Base-by-base conservation (phyloP, 2,113 vertebrate species). In the Pluvianellus socialis region DNA sequence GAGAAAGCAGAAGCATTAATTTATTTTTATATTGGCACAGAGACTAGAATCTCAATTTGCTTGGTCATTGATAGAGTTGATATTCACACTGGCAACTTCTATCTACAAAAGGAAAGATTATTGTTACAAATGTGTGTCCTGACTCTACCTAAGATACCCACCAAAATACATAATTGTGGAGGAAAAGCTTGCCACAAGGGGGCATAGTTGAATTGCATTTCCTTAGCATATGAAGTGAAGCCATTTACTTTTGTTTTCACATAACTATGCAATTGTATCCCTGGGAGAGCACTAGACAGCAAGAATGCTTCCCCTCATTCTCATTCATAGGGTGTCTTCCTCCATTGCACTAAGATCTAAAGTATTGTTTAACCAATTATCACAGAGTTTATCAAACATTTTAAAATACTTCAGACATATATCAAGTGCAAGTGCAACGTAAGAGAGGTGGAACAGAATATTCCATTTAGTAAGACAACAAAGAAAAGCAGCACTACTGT, bases 171-270 rank as follows among this genome's bases (percentile, higher is more conserved):
- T 27, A 74, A 62, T 24, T 40, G 50, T 9, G 38, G 28, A 38
- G 30, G 8, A 42, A 71, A 35, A 14, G 18, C 22, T 49, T 24
- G 88, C 98, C 98, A 96, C 95, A 88, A 97, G 98, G 86, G 97
- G 98, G 98, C 96, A 96, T 3, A 95, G 88, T 68, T 94, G 95
- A 97, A 97, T 86, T 93, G 66, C 56, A 79, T 85, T 90, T 97
- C 72, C 71, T 65, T 27, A 80, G 82, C 74, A 27, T 14, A 80
- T 20, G 16, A 91, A 92, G 84, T 16, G 59, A 63, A 86, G 85
- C 84, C 73, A 90, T 90, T 92, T 80, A 96, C 88, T 95, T 90
- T 89, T 85, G 65, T 96, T 96, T 85, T 96, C 79, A 1, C 70
- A 90, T 80, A 90, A 97, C 73, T 94, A 90, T 95, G 77, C 66